A percentile compares a stretch with the other conserved stretches of the same genome.
These are phyloP conservation scores for Drusus annulatus DNA, from an alignment of 1,140 invertebrate genomes.

Conservation along the genomic window DNA sequence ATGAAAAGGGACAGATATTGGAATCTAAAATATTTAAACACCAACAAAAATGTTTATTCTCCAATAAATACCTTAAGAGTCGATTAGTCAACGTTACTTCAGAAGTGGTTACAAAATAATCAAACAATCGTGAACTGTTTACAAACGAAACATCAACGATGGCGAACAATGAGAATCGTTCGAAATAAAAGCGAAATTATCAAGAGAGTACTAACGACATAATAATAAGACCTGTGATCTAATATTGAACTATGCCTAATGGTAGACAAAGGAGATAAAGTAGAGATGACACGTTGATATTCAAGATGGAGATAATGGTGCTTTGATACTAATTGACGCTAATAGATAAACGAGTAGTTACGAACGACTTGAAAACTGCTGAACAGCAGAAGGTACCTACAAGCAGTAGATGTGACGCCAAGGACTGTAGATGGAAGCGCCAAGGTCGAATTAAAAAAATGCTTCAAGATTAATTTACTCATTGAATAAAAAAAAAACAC, in stretches of 20 bases:
- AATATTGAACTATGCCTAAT: not conserved
- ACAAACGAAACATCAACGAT: not conserved
- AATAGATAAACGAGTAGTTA: too few species aligned
- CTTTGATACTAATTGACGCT: not conserved
- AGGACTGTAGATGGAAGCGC: not conserved
- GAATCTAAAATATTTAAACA: too few species aligned
- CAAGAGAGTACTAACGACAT: constrained; percentile 3
- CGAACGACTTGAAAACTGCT: not conserved
- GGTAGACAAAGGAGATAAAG: not conserved
- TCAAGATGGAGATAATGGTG: not conserved
- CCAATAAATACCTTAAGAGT: too few species aligned
- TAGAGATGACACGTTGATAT: not conserved
- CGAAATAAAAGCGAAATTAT: constrained; percentile 11
- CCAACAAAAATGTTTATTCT: too few species aligned
- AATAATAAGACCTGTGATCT: not conserved
- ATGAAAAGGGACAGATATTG: too few species aligned
- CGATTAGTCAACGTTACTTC: too few species aligned
- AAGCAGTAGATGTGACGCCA: not conserved
- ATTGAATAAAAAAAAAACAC: too few species aligned
- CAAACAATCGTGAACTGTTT: too few species aligned
- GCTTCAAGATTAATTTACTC: too few species aligned
- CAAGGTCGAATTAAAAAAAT: not conserved
- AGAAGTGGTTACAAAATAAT: too few species aligned
- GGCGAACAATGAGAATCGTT: not conserved
- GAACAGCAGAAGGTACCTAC: not conserved